These are phyloP conservation scores for Martes martes DNA, from an alignment of 2,113 vertebrate genomes.

Conservation along the genomic window DNA sequence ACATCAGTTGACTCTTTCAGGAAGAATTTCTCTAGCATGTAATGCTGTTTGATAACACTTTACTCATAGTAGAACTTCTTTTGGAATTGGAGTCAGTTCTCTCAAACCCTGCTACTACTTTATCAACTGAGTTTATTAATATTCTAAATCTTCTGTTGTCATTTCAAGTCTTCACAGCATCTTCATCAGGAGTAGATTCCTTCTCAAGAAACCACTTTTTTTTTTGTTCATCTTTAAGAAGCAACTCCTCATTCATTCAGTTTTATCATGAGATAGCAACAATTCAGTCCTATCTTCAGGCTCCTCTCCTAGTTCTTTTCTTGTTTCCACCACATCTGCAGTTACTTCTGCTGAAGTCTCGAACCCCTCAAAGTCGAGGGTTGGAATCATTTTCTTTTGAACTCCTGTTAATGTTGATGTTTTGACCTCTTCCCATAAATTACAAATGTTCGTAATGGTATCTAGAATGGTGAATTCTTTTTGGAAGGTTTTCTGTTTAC, in stretches of 20 bases:
- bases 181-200: background rate
- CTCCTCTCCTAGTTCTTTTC: background rate
- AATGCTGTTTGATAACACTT: background rate
- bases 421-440: background rate
- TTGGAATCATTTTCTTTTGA: background rate
- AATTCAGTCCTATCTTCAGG: background rate
- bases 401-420: background rate
- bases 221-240: background rate
- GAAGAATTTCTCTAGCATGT: background rate
- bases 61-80: background rate
- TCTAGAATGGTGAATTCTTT: background rate
- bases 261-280: background rate
- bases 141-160: background rate
- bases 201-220: background rate
- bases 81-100: background rate
- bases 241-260: background rate
- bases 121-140: background rate
- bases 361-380: background rate
- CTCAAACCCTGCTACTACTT: background rate
- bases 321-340: background rate
- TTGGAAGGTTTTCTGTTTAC: background rate
- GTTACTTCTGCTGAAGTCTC: background rate
- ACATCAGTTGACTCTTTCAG: background rate
- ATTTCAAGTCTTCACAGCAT: background rate
- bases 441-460: background rate